Percentiles rank a stretch among this genome's conserved stretches.
Evolutionary conservation across 2,797 vertebrate species (phyloP).

Genomic region (Sylvia borin): DNA sequence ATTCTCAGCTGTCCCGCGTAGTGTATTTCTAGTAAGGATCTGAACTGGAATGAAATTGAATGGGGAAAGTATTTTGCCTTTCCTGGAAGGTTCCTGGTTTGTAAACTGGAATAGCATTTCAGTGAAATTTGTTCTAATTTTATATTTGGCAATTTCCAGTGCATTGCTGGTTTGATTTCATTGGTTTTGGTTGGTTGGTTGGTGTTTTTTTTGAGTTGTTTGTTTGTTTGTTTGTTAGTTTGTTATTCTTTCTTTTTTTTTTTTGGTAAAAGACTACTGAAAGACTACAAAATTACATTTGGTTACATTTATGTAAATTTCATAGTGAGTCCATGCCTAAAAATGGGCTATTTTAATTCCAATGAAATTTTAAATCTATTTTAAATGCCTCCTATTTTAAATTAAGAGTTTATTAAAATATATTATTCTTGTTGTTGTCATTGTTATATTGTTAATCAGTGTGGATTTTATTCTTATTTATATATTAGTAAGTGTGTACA

Average conservation of each 20-base stretch:
- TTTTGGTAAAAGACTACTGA: not conserved
- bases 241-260: no score
- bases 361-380: not conserved
- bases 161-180: not conserved
- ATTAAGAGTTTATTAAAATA: not conserved
- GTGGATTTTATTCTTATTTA: not conserved
- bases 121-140: not conserved
- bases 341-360: not conserved
- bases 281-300: not conserved
- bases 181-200: no score
- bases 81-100: not conserved
- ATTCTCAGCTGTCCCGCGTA: not conserved
- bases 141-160: not conserved
- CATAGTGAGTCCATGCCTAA: not conserved
- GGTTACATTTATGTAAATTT: not conserved
- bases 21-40: not conserved
- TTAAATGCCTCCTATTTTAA: not conserved
- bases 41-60: not conserved
- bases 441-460: not conserved
- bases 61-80: not conserved
- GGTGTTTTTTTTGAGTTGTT: no score
- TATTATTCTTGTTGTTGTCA: not conserved
- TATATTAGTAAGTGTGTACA: not conserved
- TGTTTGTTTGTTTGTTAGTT: no score
- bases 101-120: not conserved